Evolutionary conservation across 2,797 vertebrate species (phyloP).

Genomic region (Enteromius unitaeniatus): DNA sequence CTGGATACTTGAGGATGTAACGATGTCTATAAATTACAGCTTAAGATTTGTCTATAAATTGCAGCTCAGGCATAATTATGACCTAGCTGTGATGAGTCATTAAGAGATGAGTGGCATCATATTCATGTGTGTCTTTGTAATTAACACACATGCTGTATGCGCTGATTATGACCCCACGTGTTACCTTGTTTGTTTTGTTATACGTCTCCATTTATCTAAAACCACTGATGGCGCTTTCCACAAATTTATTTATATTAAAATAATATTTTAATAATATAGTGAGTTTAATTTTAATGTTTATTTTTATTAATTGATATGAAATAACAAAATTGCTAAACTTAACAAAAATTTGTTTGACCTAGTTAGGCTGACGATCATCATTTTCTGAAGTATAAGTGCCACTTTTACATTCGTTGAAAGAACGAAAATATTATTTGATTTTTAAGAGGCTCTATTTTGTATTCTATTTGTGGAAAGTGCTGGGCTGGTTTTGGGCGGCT

Average conservation of each 20-base stretch:
- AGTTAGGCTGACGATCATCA: background rate
- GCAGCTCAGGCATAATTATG: background rate
- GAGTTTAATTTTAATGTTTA: background rate
- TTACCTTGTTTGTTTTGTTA: background rate
- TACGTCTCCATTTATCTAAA: background rate
- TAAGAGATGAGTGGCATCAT: constrained; percentile 1
- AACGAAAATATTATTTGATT: background rate
- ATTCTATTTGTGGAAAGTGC: constrained; percentile 18
- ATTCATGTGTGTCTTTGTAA: background rate
- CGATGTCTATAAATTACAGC: background rate
- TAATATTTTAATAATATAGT: background rate
- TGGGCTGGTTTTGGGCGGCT: constrained; percentile 6
- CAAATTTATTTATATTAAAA: background rate
- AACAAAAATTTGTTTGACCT: background rate
- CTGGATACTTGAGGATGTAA: background rate
- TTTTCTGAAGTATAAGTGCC: background rate
- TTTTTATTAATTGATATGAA: background rate
- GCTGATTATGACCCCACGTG: background rate
- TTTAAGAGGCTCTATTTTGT: constrained; percentile 1
- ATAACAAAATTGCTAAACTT: background rate
- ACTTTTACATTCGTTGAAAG: background rate
- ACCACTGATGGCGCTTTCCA: background rate
- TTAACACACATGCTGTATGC: background rate
- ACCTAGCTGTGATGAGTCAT: background rate
- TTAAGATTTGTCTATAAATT: background rate